Evolutionary conservation across 2,797 vertebrate genomes (phyloP).

Genomic region (Phrynocephalus guinanensis): DNA sequence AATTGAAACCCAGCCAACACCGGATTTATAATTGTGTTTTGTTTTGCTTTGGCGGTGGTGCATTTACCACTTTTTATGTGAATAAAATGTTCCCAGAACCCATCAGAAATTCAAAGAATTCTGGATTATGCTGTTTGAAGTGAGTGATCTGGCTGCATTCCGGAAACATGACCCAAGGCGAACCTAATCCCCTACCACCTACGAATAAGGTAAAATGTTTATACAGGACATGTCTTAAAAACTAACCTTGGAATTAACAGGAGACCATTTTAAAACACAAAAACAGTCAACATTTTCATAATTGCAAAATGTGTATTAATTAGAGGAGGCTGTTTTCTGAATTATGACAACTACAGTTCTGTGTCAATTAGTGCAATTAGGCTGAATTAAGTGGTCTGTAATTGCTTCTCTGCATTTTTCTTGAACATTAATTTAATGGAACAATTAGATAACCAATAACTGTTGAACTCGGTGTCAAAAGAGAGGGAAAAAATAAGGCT

Average conservation of each 20-base stretch:
- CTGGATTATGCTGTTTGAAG: background rate
- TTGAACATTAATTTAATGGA: background rate
- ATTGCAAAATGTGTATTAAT: constrained; percentile 57
- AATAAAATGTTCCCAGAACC: background rate
- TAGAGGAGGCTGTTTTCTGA: constrained; percentile 54
- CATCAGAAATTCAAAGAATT: background rate
- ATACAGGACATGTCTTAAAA: constrained; percentile 29
- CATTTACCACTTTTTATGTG: background rate
- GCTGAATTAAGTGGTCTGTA: constrained; percentile 37
- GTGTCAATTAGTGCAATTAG: constrained; percentile 53
- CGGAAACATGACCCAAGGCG: background rate
- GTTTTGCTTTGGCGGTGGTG: background rate
- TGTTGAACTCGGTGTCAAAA: background rate
- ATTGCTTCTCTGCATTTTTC: background rate
- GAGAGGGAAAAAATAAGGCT: background rate
- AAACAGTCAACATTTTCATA: constrained; percentile 39
- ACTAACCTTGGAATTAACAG: constrained; percentile 49
- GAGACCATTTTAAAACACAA: background rate
- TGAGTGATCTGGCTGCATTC: background rate
- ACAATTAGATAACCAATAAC: constrained; percentile 24
- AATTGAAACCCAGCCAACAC: too few species aligned
- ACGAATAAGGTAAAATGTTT: constrained; percentile 16
- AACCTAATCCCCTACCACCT: background rate
- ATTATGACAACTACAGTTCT: constrained; percentile 38
- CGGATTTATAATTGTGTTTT: too few species aligned